Percentiles rank a stretch among this genome's conserved stretches.
These are phyloP conservation scores for Candoia aspera DNA, from an alignment of 2,113 vertebrate species.

Conservation along the genomic window DNA sequence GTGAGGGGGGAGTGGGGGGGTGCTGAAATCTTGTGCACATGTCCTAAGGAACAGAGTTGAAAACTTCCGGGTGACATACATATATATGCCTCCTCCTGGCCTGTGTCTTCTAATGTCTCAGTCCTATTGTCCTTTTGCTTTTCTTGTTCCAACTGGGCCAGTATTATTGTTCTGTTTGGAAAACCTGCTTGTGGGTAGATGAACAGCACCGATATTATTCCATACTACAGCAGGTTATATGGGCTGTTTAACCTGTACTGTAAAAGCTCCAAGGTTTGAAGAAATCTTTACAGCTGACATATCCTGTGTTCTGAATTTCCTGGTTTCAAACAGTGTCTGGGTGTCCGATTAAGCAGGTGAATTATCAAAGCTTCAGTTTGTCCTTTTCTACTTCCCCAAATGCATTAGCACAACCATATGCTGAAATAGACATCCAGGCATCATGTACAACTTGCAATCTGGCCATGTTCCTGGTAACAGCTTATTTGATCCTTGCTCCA, in stretches of 20 bases:
- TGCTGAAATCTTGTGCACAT: not conserved
- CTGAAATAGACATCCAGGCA: conserved; percentile 3
- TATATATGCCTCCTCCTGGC: not conserved
- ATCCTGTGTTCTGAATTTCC: not conserved
- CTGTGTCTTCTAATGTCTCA: not conserved
- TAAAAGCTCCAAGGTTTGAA: not conserved
- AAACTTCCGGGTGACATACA: not conserved
- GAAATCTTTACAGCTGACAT: too few relatives aligned
- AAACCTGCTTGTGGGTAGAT: not conserved
- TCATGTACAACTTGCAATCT: not conserved
- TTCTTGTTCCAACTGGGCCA: not conserved
- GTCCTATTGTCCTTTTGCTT: not conserved
- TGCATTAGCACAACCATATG: not conserved
- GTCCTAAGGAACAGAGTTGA: not conserved
- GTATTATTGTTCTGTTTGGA: not conserved
- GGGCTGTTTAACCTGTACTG: not conserved
- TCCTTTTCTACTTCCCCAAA: not conserved
- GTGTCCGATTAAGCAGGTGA: not conserved
- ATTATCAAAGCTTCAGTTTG: not conserved
- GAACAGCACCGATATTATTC: not conserved
- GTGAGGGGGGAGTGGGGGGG: not conserved
- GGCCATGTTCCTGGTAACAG: not conserved
- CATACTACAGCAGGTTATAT: not conserved
- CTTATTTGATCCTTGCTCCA: conserved; percentile 18
- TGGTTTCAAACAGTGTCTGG: not conserved